A percentile compares a stretch with the other conserved stretches of the same genome.
These are phyloP conservation scores for Pyrocephalus nanus DNA, from an alignment of 2,797 vertebrate species.

Conservation along the genomic window DNA sequence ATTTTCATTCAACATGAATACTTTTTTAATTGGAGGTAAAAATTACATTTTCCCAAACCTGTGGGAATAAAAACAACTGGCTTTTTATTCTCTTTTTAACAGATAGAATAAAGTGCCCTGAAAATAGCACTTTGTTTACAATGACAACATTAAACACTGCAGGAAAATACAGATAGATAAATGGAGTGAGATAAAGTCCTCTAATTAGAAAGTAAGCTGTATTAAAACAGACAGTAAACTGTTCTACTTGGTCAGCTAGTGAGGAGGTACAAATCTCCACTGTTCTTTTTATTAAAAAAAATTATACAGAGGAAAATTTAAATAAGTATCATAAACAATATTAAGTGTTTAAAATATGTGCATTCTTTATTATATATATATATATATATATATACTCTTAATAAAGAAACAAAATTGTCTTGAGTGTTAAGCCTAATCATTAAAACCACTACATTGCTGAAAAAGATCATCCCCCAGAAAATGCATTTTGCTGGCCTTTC, in stretches of 20 bases:
- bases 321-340: background rate
- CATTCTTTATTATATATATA: background rate
- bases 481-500: background rate
- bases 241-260: background rate
- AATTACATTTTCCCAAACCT: background rate
- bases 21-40: background rate
- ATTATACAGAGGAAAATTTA: background rate
- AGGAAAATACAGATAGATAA: background rate
- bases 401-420: background rate
- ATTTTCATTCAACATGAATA: background rate
- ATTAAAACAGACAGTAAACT: background rate
- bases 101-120: background rate
- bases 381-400: background rate
- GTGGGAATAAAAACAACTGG: background rate
- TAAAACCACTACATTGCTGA: background rate
- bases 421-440: background rate
- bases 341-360: background rate
- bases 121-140: background rate
- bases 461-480: background rate
- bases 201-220: background rate
- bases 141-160: background rate
- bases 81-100: background rate
- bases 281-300: background rate
- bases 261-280: background rate
- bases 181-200: background rate